Evolutionary conservation across 2,888 invertebrate species (phyloP), one percentile per base, ranked within the genome.

Genomic region (Seladonia tumulorum): DNA sequence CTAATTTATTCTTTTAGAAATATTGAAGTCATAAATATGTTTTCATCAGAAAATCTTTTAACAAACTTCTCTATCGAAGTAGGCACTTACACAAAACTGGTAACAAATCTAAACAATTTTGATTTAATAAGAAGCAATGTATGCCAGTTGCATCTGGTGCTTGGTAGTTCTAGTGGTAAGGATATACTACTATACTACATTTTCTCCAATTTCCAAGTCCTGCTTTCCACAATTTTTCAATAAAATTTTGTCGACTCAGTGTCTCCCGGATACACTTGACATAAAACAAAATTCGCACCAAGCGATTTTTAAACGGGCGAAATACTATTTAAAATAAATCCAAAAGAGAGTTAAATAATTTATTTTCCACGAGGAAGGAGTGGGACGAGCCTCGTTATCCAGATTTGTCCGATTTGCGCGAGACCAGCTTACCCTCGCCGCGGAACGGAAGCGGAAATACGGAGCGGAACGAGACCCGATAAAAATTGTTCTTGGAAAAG

Each of bases 341-440:
- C 35, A 4, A 35, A 35, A 35, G 35, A 35, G 35, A 35, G 3
- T 35, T 35, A 35, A 35, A 35, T 35, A 35, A 35, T 35, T 35
- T 35, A 35, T 35, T 47, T 29, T 66, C 18, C 25, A 70, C n/a
- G 18, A 10, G 4, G 14, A 14, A 57, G 57, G 39, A 14, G 16
- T 10, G 49, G 29, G 29, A 12, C n/a, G 60, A 14, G 16, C 1
- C 49, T 79, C 74, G 71, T 82, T 85, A 79, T 25, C 47, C 71
- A 29, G 63, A 75, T 78, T 84, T 84, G 82, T 82, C 57, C 53
- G 84, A 78, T 78, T 84, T 70, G 60, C 47, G 57, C 68, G 74
- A n/a, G 73, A 25, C 60, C 78, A 2, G 35, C 74, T 82, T 75
- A 68, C 60, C 68, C 39, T 25, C n/a, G 25, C 8, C 42, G 47